A percentile compares a stretch with the other conserved stretches of the same genome.
Conservation (phyloP, 2,797 vertebrate genomes). For the Chanos chanos region DNA sequence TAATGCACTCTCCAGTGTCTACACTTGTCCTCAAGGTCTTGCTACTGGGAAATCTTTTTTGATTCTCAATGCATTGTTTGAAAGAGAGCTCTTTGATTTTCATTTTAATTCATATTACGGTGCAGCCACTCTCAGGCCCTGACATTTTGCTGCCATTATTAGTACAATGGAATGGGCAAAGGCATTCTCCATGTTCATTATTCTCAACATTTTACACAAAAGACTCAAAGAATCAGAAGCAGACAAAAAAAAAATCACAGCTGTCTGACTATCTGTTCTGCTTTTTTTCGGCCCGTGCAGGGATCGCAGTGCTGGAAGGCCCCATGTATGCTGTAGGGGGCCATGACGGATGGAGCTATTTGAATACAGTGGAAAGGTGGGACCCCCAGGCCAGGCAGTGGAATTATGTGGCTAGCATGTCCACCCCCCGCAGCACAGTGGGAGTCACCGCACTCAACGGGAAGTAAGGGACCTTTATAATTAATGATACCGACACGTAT, state of each 20-base stretch:
- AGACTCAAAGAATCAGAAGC: no score
- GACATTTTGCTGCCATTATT: conserved; percentile 3
- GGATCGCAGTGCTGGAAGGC: conserved; percentile 93
- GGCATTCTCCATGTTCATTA: no score
- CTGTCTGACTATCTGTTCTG: conserved; percentile 1
- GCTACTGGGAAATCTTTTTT: conserved; percentile 19
- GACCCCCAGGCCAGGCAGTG: conserved; percentile 94
- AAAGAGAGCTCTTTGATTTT: conserved; percentile 30
- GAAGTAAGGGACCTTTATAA: conserved; percentile 76
- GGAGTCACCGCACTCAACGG: conserved; percentile 92
- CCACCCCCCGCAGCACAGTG: conserved; percentile 91
- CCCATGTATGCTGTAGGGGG: conserved; percentile 98
- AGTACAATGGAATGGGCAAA: background rate
- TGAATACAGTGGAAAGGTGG: conserved; percentile 97
- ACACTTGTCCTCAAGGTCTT: conserved; percentile 20
- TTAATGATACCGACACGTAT: background rate
- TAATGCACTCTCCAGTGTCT: conserved; percentile 38
- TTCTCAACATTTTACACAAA: no score
- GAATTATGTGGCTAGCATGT: conserved; percentile 99
- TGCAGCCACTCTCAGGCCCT: conserved; percentile 33
- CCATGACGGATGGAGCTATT: conserved; percentile 97
- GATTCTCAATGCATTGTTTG: conserved; percentile 52
- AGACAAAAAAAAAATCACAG: background rate
- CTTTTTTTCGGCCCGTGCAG: conserved; percentile 53
- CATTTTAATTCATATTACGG: conserved; percentile 20